A percentile compares a stretch with the other conserved stretches of the same genome.
Evolutionary conservation across 2,113 vertebrate species (phyloP).

Genomic region (Balaenoptera acutorostrata): DNA sequence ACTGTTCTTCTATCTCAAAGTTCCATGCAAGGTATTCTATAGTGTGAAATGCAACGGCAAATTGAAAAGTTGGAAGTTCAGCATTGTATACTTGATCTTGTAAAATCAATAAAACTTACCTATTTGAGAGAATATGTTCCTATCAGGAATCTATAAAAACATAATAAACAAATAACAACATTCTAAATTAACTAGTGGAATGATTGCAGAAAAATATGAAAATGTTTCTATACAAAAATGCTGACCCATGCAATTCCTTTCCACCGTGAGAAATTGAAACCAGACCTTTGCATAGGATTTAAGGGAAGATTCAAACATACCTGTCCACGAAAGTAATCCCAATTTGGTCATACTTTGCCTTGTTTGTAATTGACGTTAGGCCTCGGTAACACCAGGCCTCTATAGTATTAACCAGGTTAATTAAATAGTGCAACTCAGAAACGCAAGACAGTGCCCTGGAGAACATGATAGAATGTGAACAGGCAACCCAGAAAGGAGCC

Average conservation of each 20-base stretch:
- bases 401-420: neutral
- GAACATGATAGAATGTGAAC: neutral
- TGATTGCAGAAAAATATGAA: neutral
- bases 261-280: neutral
- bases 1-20: neutral
- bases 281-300: neutral
- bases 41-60: neutral
- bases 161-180: neutral
- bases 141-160: neutral
- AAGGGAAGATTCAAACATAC: neutral
- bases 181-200: neutral
- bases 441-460: neutral
- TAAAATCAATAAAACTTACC: neutral
- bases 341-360: neutral
- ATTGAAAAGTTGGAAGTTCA: neutral
- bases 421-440: neutral
- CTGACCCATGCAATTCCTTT: neutral
- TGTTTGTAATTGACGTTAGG: neutral
- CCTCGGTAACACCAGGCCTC: neutral
- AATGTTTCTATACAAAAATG: neutral
- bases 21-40: neutral
- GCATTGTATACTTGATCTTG: neutral
- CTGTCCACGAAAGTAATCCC: neutral
- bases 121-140: neutral
- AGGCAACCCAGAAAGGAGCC: neutral